Conservation (phyloP, 2,797 vertebrate genomes). For the Rhynchonycteris naso region DNA sequence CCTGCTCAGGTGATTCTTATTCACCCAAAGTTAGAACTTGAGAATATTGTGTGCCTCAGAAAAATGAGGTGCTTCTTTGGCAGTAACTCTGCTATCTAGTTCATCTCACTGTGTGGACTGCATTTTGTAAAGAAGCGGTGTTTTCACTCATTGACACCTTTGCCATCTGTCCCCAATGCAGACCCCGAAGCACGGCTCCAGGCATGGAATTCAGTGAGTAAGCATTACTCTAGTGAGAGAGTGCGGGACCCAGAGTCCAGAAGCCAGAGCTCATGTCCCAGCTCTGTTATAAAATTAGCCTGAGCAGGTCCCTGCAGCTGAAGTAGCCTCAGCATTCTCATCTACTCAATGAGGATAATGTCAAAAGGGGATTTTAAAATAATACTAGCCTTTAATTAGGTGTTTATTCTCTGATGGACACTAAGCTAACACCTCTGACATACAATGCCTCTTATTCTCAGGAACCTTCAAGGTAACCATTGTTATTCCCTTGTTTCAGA, state of each 20-base stretch:
- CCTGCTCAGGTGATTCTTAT: neutral
- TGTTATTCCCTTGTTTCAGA: neutral
- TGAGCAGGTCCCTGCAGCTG: neutral
- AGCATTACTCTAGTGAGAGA: neutral
- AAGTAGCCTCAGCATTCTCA: conserved; percentile 16
- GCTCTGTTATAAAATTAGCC: neutral
- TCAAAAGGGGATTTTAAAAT: conserved; percentile 34
- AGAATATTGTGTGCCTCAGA: neutral
- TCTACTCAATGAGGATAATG: conserved; percentile 14
- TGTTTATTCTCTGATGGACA: conserved; percentile 14
- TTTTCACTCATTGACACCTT: neutral
- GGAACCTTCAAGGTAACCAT: conserved; percentile 22
- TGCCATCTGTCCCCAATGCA: neutral
- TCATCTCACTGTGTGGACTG: neutral
- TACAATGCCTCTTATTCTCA: neutral
- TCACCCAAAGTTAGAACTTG: neutral
- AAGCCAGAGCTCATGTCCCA: neutral
- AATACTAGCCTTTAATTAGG: conserved; percentile 9
- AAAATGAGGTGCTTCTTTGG: neutral
- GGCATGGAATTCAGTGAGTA: neutral
- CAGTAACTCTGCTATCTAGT: neutral
- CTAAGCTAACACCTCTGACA: neutral
- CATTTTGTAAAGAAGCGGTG: neutral
- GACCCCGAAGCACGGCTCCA: neutral
- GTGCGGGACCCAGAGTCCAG: neutral